Evolutionary conservation across 2,888 invertebrate genomes (phyloP), one percentile per base, ranked within the genome.

Genomic region (Hypomecis atomaria): DNA sequence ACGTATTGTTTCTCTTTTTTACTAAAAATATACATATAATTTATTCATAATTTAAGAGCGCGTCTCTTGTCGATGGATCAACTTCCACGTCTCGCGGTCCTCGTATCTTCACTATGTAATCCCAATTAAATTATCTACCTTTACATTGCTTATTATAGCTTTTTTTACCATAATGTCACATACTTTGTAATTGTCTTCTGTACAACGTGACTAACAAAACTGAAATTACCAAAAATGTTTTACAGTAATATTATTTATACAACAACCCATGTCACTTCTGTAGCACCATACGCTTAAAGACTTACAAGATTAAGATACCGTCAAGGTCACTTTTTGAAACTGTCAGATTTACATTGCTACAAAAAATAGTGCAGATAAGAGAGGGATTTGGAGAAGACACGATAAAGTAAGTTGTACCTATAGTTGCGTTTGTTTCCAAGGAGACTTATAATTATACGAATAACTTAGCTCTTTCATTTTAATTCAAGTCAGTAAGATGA

Each of bases 331-430:
- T 7, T 55, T 61, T 53, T 44, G 44, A 50, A 48, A 50, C 50
- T 55, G 71, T 67, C 67, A 42, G 53, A 69, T 59, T 48, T 38
- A 61, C 44, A 48, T 66, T 62, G 50, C 43, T n/a, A 34, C 42
- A 34, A 43, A 45, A 64, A 67, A 72, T 63, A 65, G 59, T 64
- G 0, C 42, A 57, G 52, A 48, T 65, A 74, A 45, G 9, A 34
- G 4, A n/a, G 37, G 52, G 44, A 52, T 52, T 52, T 59, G n/a
- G 23, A 45, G 33, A 49, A 43, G 52, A 38, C 40, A 11, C 33
- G 57, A 58, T 58, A 43, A 36, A 5, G 42, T 48, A 48, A 13
- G 47, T 42, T 10, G 38, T 47, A n/a, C n/a, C n/a, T n/a, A 42
- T 8, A 2, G 4, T 23, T 8, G 34, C 4, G 34, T 49, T 57